Evolutionary conservation across 2,888 invertebrate genomes (phyloP).

Genomic region (Diaperis boleti): DNA sequence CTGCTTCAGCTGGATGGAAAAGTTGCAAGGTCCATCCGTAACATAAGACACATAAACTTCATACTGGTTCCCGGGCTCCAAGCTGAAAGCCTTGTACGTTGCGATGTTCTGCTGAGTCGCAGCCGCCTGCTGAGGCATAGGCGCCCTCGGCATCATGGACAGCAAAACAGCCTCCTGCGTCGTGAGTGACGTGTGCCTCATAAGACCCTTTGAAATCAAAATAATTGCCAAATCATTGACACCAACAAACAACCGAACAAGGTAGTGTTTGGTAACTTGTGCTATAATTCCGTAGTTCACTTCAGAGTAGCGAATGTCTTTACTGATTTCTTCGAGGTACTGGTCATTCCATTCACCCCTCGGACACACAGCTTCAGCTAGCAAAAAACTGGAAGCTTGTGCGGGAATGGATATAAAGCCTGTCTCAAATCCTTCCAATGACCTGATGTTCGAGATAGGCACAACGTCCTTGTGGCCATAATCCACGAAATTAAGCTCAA

Average conservation of each 20-base stretch:
- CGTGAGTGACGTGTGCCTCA: conserved; percentile 66
- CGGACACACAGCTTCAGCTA: conserved; percentile 68
- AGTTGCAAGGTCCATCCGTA: conserved; percentile 83
- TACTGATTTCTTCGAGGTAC: conserved; percentile 63
- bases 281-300: conserved; percentile 54
- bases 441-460: conserved; percentile 71
- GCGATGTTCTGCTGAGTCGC: conserved; percentile 63
- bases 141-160: conserved; percentile 49
- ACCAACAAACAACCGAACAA: conserved; percentile 68
- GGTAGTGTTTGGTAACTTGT: conserved; percentile 54
- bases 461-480: conserved; percentile 76
- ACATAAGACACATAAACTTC: conserved; percentile 81
- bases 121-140: conserved; percentile 9
- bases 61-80: conserved; percentile 72
- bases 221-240: conserved; percentile 68
- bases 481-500: conserved; percentile 78
- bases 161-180: conserved; percentile 66
- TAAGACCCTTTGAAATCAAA: conserved; percentile 67
- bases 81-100: conserved; percentile 70
- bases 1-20: conserved; percentile 79
- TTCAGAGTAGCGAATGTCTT: conserved; percentile 64
- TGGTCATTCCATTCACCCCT: conserved; percentile 69
- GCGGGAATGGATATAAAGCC: conserved; percentile 66
- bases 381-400: conserved; percentile 72
- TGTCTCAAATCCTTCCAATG: conserved; percentile 69